These are phyloP conservation scores for Siniperca obscura DNA, from an alignment of 2,797 vertebrate species.

Conservation along the genomic window DNA sequence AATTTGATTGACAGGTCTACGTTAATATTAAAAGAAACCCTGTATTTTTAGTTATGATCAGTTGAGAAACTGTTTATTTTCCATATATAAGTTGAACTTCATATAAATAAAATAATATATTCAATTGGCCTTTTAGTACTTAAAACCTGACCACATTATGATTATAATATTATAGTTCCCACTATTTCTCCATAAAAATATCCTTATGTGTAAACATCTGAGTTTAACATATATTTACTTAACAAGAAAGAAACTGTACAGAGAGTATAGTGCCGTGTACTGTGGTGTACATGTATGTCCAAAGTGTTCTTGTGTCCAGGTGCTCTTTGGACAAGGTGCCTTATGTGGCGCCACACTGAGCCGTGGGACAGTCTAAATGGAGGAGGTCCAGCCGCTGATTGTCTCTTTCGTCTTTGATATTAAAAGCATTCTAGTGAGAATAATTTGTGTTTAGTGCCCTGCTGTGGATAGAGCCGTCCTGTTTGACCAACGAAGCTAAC, in stretches of 20 bases:
- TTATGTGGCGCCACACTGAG: constrained; percentile 52
- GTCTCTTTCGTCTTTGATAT: constrained; percentile 62
- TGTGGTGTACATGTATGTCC: not conserved
- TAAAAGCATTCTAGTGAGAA: constrained; percentile 73
- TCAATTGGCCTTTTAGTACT: not conserved
- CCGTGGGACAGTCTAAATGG: constrained; percentile 51
- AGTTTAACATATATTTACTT: not conserved
- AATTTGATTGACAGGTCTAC: no score
- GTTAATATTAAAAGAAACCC: not conserved
- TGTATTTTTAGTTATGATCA: no score
- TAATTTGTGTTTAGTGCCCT: constrained; percentile 79
- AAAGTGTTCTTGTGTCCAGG: constrained; percentile 52
- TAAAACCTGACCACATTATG: not conserved
- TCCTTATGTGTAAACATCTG: not conserved
- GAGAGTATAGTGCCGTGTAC: not conserved
- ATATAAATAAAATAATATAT: not conserved
- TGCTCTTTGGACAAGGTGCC: constrained; percentile 60
- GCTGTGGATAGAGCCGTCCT: constrained; percentile 72
- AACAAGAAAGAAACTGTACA: not conserved
- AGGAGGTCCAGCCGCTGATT: constrained; percentile 51
- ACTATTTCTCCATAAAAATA: not conserved
- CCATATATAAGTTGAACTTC: no score
- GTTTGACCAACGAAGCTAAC: constrained; percentile 78
- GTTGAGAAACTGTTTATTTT: no score
- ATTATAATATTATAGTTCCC: not conserved